A percentile compares a stretch with the other conserved stretches of the same genome.
Evolutionary conservation across 53 echinoderm and acorn worm species (phyloP).

Genomic region (Echinometra lucunter): DNA sequence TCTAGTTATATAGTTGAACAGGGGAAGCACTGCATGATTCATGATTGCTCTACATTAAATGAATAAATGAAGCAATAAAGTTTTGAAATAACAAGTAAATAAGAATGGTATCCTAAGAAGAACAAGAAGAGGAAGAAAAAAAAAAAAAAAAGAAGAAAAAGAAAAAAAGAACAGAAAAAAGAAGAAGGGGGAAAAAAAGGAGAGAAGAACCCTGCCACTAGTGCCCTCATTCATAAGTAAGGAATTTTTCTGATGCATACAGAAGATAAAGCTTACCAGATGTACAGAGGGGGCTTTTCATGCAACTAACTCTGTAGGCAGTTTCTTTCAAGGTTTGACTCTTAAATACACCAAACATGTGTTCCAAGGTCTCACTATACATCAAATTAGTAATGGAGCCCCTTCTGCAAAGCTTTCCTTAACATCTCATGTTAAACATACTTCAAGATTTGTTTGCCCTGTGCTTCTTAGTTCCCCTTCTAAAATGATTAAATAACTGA

Average conservation of each 20-base stretch:
- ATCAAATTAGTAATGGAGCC: too few relatives aligned
- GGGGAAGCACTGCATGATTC: not conserved
- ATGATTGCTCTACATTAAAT: not conserved
- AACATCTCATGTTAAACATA: too few relatives aligned
- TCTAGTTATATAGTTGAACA: slow-evolving; percentile 9
- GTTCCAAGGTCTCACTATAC: not conserved
- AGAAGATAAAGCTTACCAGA: too few relatives aligned
- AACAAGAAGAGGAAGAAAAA: not conserved
- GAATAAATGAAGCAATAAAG: not conserved
- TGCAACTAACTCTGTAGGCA: not conserved
- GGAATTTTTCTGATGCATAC: not conserved
- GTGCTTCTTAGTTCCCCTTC: not conserved
- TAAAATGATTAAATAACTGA: not conserved
- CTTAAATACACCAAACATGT: not conserved
- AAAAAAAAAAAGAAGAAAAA: not conserved
- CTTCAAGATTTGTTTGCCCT: too few relatives aligned
- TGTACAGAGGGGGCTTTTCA: too few relatives aligned
- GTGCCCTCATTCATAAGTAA: not conserved
- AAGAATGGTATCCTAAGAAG: not conserved
- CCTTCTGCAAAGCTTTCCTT: too few relatives aligned
- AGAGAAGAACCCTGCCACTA: not conserved
- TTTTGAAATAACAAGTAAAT: not conserved
- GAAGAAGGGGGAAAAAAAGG: too few relatives aligned
- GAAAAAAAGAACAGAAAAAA: too few relatives aligned
- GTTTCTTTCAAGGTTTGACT: not conserved